phyloP scores from a whole-genome alignment of 2,113 vertebrate species.

The Pitta sordida region DNA sequence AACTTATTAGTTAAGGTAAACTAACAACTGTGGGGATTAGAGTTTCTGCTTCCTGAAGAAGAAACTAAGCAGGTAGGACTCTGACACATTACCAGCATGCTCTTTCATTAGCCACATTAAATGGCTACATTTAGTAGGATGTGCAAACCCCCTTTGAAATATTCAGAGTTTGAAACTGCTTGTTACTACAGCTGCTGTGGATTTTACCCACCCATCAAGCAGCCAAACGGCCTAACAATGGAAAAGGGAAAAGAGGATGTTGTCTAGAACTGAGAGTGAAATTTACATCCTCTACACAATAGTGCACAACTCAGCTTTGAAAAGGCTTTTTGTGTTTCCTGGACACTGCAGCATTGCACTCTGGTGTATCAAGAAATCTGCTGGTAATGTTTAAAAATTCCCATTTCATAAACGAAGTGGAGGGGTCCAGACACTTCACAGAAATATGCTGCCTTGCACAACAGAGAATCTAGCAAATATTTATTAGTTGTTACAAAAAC shows the following conservation, averaged over 20 bases:
- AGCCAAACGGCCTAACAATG: neutral
- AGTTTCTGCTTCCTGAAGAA: neutral
- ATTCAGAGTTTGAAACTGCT: constrained; percentile 10
- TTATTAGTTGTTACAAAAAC: neutral
- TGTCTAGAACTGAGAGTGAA: constrained; percentile 19
- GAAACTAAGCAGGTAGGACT: neutral
- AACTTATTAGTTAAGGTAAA: neutral
- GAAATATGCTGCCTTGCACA: neutral
- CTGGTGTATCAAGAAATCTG: constrained; percentile 3
- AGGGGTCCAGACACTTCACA: neutral
- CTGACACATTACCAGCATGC: neutral
- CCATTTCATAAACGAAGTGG: constrained; percentile 7
- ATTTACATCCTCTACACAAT: neutral
- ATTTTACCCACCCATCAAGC: neutral
- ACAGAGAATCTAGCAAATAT: neutral
- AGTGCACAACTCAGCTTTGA: neutral
- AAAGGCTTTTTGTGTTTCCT: constrained; percentile 28
- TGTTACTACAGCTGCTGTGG: constrained; percentile 8
- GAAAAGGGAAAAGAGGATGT: neutral
- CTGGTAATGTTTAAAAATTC: constrained; percentile 18
- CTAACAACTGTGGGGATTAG: neutral
- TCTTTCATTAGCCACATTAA: constrained; percentile 34
- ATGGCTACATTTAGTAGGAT: constrained; percentile 28
- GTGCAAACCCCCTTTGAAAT: constrained; percentile 25
- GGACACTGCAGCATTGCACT: neutral